Conservation (phyloP, 2,888 invertebrate genomes). For the Caenorhabditis macrosperma region DNA sequence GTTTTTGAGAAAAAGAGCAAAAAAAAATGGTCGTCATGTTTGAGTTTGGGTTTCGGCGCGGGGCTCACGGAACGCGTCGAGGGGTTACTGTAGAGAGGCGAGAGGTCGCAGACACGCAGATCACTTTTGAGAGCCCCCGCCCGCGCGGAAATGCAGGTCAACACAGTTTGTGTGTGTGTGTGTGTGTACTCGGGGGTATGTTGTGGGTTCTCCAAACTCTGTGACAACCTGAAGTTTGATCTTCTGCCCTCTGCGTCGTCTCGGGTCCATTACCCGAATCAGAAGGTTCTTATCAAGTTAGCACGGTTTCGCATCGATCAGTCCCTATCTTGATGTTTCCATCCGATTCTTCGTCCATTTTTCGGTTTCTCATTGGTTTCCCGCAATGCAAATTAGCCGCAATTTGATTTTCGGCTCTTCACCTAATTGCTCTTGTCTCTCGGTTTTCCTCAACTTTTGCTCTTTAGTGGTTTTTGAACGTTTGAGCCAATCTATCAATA, state of each 20-base stretch:
- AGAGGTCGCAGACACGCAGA: constrained; percentile 1
- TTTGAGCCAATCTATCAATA: constrained; percentile 46
- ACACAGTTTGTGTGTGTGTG: background rate
- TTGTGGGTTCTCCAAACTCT: background rate
- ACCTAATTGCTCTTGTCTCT: background rate
- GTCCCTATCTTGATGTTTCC: too few species aligned
- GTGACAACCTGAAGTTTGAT: background rate
- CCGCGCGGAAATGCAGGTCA: background rate
- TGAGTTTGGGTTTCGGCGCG: constrained; percentile 45
- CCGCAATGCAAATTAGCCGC: too few species aligned
- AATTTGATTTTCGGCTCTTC: background rate
- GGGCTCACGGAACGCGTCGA: background rate
- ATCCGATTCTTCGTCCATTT: too few species aligned
- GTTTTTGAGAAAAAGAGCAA: background rate
- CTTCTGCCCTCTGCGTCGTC: background rate
- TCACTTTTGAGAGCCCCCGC: background rate
- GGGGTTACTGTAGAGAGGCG: background rate
- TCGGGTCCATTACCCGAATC: background rate
- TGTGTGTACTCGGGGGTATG: background rate
- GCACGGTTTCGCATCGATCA: background rate
- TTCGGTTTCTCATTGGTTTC: too few species aligned
- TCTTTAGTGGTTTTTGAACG: constrained; percentile 29
- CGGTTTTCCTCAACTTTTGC: background rate
- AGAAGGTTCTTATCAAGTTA: background rate
- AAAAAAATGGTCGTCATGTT: too few species aligned